Evolutionary conservation across 2,113 vertebrate species (phyloP).

Genomic region (Prunella fulvescens): DNA sequence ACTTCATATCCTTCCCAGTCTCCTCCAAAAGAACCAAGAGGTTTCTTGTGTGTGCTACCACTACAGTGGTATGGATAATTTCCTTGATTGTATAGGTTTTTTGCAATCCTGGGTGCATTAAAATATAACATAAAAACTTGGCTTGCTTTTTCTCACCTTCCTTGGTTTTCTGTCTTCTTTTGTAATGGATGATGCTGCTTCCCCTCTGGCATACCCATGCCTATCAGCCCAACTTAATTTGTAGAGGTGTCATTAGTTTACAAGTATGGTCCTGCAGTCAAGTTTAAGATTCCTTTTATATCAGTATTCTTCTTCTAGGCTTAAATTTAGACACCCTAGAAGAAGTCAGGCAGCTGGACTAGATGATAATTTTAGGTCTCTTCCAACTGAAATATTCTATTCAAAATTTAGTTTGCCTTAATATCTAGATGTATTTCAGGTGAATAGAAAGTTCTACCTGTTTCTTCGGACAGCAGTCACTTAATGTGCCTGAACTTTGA

Average conservation of each 20-base stretch:
- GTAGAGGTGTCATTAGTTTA: neutral
- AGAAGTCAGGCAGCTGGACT: neutral
- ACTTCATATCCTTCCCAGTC: neutral
- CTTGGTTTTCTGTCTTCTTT: neutral
- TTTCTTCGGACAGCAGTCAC: neutral
- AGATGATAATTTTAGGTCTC: neutral
- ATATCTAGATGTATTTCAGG: neutral
- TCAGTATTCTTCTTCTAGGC: neutral
- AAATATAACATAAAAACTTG: neutral
- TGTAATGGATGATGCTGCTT: neutral
- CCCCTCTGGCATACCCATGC: neutral
- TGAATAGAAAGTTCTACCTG: neutral
- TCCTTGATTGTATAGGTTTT: neutral
- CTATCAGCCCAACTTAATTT: neutral
- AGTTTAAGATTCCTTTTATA: neutral
- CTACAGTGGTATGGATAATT: neutral
- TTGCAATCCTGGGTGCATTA: neutral
- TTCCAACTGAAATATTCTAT: neutral
- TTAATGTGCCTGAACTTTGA: constrained; percentile 29
- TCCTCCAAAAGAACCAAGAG: neutral
- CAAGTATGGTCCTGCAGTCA: neutral
- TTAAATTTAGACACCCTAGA: neutral
- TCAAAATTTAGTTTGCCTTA: neutral
- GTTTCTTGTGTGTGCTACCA: neutral
- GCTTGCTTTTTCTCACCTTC: neutral